These are phyloP conservation scores for Spinibarbus caldwelli DNA, from an alignment of 2,797 vertebrate species.

Conservation along the genomic window DNA sequence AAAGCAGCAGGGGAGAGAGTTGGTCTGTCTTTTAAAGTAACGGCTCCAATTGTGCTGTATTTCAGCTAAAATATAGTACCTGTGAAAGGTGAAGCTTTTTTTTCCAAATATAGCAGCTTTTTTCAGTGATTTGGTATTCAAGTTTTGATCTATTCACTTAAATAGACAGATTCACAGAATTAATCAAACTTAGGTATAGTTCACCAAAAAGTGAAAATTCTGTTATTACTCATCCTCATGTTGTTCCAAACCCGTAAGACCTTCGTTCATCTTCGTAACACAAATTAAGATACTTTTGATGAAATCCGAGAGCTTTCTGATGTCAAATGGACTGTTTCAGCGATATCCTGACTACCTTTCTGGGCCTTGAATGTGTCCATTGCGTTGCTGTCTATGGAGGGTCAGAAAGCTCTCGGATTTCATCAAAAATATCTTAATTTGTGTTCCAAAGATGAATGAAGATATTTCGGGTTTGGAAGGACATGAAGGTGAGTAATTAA, in stretches of 20 bases:
- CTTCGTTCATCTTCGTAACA: too few relatives aligned
- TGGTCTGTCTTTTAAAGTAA: not conserved
- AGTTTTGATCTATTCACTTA: not conserved
- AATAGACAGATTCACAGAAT: not conserved
- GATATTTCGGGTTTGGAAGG: not conserved
- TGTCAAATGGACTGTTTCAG: not conserved
- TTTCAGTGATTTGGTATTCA: not conserved
- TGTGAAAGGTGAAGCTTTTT: slow-evolving; percentile 7
- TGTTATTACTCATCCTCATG: too few relatives aligned
- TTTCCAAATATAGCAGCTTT: not conserved
- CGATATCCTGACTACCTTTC: not conserved
- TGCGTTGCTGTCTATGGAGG: not conserved
- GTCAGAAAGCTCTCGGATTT: not conserved
- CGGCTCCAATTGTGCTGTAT: slow-evolving; percentile 5
- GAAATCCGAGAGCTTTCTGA: too few relatives aligned
- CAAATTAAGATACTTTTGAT: too few relatives aligned
- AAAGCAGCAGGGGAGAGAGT: slow-evolving; percentile 22
- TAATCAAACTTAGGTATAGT: not conserved
- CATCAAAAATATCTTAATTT: not conserved
- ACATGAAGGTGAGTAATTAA: not conserved
- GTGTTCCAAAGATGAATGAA: not conserved
- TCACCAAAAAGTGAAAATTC: too few relatives aligned
- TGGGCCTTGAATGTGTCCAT: too few relatives aligned
- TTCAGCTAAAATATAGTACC: not conserved
- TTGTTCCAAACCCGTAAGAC: too few relatives aligned